Percentiles rank a stretch among this genome's conserved stretches.
Conservation (phyloP, 1,140 invertebrate genomes). For the Brachionus koreanus region DNA sequence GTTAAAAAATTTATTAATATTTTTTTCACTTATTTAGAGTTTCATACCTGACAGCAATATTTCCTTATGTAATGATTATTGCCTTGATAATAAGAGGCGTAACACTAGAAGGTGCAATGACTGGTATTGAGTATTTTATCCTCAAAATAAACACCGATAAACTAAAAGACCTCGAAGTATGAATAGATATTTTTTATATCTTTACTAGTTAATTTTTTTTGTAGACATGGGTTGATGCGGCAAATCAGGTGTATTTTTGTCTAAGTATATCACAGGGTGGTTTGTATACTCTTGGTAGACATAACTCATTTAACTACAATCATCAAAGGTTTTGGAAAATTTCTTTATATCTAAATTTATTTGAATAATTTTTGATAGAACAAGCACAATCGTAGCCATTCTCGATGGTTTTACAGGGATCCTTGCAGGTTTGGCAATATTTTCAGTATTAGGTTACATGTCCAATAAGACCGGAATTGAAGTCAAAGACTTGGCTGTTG, state of each 20-base stretch:
- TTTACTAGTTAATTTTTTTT: too few relatives aligned
- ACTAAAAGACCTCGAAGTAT: slow-evolving; percentile 6
- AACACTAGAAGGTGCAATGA: slow-evolving; percentile 71
- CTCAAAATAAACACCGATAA: slow-evolving; percentile 3
- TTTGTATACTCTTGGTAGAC: slow-evolving; percentile 31
- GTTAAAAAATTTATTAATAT: too few relatives aligned
- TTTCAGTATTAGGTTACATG: slow-evolving; percentile 63
- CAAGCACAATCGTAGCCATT: slow-evolving; percentile 14
- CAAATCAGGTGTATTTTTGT: slow-evolving; percentile 48
- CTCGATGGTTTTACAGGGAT: slow-evolving; percentile 61
- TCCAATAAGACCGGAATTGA: slow-evolving; percentile 48
- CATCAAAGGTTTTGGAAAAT: slow-evolving; percentile 69
- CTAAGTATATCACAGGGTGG: slow-evolving; percentile 37
- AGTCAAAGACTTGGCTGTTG: slow-evolving; percentile 52
- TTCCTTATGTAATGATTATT: slow-evolving; percentile 77
- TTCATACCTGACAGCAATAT: slow-evolving; percentile 74
- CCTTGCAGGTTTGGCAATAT: slow-evolving; percentile 52
- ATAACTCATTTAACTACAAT: slow-evolving; percentile 40
- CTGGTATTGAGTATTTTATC: slow-evolving; percentile 68
- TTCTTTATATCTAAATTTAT: slow-evolving; percentile 63
- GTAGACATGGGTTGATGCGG: slow-evolving; percentile 47
- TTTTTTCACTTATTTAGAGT: not conserved
- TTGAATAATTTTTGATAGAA: not conserved
- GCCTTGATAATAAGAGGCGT: slow-evolving; percentile 75
- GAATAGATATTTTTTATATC: not conserved